These are phyloP conservation scores for Apeira syringaria DNA, from an alignment of 2,888 invertebrate species.

Conservation along the genomic window DNA sequence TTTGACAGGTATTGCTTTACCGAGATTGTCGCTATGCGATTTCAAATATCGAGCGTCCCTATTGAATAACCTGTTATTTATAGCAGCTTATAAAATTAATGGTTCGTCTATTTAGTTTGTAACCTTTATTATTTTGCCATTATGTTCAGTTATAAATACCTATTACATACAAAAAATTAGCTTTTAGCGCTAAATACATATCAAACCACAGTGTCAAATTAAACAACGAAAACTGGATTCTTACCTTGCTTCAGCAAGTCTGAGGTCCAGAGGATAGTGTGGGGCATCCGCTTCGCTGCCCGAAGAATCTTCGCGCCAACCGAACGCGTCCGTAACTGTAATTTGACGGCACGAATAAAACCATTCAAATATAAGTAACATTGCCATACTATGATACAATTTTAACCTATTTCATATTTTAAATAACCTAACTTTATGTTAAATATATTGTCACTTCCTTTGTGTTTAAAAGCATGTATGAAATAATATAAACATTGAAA, in stretches of 20 bases:
- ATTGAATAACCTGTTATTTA: too few relatives aligned
- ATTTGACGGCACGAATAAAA: conserved; percentile 6
- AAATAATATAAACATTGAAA: conserved; percentile 47
- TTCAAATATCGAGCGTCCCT: too few relatives aligned
- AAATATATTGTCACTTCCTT: neutral
- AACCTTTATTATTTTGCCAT: too few relatives aligned
- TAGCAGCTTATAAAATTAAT: too few relatives aligned
- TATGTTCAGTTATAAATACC: too few relatives aligned
- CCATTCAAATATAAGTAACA: neutral
- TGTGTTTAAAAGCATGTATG: conserved; percentile 64
- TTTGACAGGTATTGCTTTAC: too few relatives aligned
- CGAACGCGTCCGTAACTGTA: conserved; percentile 67
- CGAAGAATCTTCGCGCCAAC: conserved; percentile 78
- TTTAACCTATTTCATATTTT: neutral
- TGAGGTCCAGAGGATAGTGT: conserved; percentile 74
- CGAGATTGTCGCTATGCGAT: too few relatives aligned
- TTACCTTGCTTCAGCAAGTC: conserved; percentile 78
- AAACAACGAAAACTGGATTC: conserved; percentile 1
- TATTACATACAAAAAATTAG: too few relatives aligned
- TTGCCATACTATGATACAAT: neutral
- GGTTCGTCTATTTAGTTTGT: too few relatives aligned
- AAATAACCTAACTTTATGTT: neutral
- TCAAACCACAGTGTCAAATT: too few relatives aligned
- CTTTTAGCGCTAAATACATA: too few relatives aligned
- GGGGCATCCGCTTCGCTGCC: conserved; percentile 77